These are phyloP conservation scores for Heliothis peltigera DNA, from an alignment of 2,888 invertebrate species.

Conservation along the genomic window DNA sequence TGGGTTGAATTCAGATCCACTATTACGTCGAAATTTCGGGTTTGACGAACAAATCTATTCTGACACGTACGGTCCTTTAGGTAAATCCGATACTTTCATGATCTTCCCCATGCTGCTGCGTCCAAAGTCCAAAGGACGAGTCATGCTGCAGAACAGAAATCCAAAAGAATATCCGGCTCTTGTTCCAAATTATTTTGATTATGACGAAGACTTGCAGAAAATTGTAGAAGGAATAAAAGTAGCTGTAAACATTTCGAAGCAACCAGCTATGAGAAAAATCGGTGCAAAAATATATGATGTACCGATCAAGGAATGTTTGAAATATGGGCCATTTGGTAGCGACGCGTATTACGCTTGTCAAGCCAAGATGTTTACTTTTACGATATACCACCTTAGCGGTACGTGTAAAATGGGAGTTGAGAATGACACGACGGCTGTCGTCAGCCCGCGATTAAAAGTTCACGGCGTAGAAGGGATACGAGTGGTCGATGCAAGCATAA, in stretches of 20 bases:
- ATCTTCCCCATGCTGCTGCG: conserved; percentile 93
- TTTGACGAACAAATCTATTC: conserved; percentile 84
- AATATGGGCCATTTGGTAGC: conserved; percentile 88
- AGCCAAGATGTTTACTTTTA: conserved; percentile 91
- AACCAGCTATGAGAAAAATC: conserved; percentile 89
- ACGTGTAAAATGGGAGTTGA: conserved; percentile 92
- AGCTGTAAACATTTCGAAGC: conserved; percentile 89
- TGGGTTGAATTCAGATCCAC: conserved; percentile 86
- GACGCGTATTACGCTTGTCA: conserved; percentile 93
- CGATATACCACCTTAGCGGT: conserved; percentile 92
- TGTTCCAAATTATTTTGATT: conserved; percentile 94
- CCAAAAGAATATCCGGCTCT: conserved; percentile 93
- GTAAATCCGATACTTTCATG: conserved; percentile 82
- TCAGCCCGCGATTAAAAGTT: conserved; percentile 90
- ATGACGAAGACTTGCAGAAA: conserved; percentile 90
- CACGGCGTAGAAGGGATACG: conserved; percentile 92
- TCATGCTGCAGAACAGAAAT: conserved; percentile 92
- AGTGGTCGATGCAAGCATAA: conserved; percentile 94
- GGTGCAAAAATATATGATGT: conserved; percentile 90
- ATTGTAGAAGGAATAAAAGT: conserved; percentile 91
- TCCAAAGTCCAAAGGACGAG: conserved; percentile 92
- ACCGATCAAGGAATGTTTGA: conserved; percentile 90
- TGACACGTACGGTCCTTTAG: conserved; percentile 80
- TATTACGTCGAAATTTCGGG: conserved; percentile 87
- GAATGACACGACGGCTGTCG: conserved; percentile 90